phyloP scores from a whole-genome alignment of 2,797 vertebrate species.

The Eulemur albifrons region DNA sequence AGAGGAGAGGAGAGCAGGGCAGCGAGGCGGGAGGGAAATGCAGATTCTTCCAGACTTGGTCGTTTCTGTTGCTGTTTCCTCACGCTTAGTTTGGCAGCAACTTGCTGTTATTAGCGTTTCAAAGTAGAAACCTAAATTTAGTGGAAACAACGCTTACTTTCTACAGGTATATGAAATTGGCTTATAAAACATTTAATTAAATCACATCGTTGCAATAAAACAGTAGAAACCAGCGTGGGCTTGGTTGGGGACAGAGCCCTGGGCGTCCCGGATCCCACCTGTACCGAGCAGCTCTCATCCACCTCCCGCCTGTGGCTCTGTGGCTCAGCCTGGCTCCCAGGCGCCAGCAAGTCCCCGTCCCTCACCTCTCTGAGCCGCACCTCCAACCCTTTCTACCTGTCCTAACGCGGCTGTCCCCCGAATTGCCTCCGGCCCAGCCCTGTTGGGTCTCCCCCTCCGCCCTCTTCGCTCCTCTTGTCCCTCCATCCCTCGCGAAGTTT shows the following conservation, averaged over 20 bases:
- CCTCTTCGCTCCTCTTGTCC: not conserved
- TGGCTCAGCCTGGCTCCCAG: too few relatives aligned
- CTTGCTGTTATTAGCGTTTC: not conserved
- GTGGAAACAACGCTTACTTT: not conserved
- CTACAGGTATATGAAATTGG: not conserved
- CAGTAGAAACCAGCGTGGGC: too few relatives aligned
- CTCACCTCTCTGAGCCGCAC: too few relatives aligned
- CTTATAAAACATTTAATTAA: not conserved
- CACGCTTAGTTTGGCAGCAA: not conserved
- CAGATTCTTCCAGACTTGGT: not conserved
- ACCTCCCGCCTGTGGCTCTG: too few relatives aligned
- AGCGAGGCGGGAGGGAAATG: rapidly evolving
- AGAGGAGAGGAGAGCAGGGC: rapidly evolving
- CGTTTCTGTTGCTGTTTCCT: not conserved
- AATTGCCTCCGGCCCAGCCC: too few relatives aligned
- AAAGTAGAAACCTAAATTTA: not conserved
- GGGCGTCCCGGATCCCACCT: too few relatives aligned
- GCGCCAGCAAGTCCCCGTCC: too few relatives aligned
- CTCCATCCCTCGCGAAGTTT: not conserved
- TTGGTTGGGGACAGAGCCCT: too few relatives aligned
- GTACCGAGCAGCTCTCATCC: rapidly evolving
- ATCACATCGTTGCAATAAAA: not conserved
- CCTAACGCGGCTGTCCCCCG: rapidly evolving
- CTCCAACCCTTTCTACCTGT: too few relatives aligned
- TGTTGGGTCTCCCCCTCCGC: too few relatives aligned